These are phyloP conservation scores for Tolmerus cingulatus DNA, from an alignment of 2,888 invertebrate species.

Conservation along the genomic window DNA sequence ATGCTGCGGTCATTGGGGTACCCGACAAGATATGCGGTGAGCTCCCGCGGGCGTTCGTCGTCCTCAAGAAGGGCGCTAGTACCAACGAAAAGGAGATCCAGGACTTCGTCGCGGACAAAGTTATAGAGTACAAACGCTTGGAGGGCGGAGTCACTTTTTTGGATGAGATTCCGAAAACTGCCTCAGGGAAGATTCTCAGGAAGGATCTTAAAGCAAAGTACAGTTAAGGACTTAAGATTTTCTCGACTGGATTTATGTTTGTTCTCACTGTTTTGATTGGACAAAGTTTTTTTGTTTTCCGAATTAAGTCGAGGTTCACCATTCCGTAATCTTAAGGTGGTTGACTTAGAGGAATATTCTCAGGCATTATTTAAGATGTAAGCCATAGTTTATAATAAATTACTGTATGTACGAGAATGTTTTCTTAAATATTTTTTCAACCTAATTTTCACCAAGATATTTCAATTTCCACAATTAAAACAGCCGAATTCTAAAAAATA, in stretches of 20 bases:
- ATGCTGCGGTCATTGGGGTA: slow-evolving; percentile 84
- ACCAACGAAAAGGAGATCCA: slow-evolving; percentile 68
- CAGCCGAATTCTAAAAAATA: too few species aligned
- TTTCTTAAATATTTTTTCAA: not conserved
- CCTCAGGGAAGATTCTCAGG: slow-evolving; percentile 80
- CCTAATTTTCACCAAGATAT: too few species aligned
- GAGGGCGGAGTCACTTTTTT: slow-evolving; percentile 73
- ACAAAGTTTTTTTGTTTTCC: not conserved
- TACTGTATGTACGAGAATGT: not conserved
- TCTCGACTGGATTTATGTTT: not conserved
- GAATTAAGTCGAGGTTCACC: not conserved
- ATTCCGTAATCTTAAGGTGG: not conserved
- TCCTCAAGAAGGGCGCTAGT: slow-evolving; percentile 65
- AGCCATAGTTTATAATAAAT: not conserved
- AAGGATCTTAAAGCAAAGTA: slow-evolving; percentile 65
- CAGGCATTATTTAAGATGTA: not conserved
- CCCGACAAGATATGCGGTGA: slow-evolving; percentile 75
- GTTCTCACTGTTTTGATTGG: not conserved
- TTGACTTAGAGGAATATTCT: not conserved
- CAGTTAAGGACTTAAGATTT: not conserved
- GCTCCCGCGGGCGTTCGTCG: slow-evolving; percentile 78
- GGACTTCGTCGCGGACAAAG: slow-evolving; percentile 71
- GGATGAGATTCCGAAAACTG: slow-evolving; percentile 76
- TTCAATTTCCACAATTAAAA: too few species aligned
- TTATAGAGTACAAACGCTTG: slow-evolving; percentile 79